These are phyloP conservation scores for Setophaga kirtlandii DNA, from an alignment of 2,113 vertebrate genomes.

Conservation along the genomic window DNA sequence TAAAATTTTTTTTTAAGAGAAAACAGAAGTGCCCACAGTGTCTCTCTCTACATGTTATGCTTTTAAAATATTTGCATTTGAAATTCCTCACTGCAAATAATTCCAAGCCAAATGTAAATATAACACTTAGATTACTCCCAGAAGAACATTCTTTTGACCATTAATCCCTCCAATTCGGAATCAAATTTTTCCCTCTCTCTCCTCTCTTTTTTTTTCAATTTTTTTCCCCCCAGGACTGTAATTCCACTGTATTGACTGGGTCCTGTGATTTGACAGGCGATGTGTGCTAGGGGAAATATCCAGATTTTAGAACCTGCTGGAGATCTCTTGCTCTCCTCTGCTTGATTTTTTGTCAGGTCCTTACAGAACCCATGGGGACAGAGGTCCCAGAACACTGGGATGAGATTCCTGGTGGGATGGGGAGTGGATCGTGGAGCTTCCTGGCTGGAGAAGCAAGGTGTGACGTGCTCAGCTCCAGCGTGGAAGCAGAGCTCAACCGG, in stretches of 20 bases:
- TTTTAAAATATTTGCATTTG: slow-evolving; percentile 85
- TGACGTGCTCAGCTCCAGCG: background rate
- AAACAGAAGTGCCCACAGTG: slow-evolving; percentile 80
- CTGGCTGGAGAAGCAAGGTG: background rate
- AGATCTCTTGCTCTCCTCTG: background rate
- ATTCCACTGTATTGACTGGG: slow-evolving; percentile 68
- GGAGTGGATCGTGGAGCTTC: slow-evolving; percentile 6
- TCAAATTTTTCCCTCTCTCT: slow-evolving; percentile 58
- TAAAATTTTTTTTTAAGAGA: background rate
- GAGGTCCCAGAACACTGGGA: background rate
- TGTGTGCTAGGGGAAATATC: background rate
- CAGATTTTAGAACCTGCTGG: background rate
- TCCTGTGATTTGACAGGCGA: slow-evolving; percentile 23
- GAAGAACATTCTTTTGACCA: slow-evolving; percentile 77
- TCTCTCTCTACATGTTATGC: slow-evolving; percentile 72
- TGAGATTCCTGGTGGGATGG: slow-evolving; percentile 24
- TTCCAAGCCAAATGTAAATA: slow-evolving; percentile 83
- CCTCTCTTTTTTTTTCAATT: background rate
- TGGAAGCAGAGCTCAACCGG: background rate
- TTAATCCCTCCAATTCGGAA: slow-evolving; percentile 77
- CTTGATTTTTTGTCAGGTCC: slow-evolving; percentile 1
- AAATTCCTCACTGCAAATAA: slow-evolving; percentile 82
- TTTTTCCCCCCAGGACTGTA: slow-evolving; percentile 32
- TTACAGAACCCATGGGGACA: background rate
- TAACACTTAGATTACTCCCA: slow-evolving; percentile 82